Base-by-base conservation (phyloP, 2,113 vertebrate genomes). In the Lycaon pictus region DNA sequence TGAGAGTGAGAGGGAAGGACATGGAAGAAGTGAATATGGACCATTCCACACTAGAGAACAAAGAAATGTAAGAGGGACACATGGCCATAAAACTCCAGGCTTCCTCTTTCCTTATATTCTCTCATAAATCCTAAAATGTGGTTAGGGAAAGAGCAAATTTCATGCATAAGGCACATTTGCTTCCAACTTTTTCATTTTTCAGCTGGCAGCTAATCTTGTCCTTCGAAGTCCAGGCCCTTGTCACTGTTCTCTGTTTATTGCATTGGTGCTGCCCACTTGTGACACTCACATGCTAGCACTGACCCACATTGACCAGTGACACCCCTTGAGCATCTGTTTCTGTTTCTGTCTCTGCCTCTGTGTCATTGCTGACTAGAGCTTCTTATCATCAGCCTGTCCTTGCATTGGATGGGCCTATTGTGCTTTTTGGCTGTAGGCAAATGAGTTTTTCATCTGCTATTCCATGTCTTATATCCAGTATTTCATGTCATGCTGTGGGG, bases 381-480 rank as follows among this genome's bases (percentile, higher is more conserved):
- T 67, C 80, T 65, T 6, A 22, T 82, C 13, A 19, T 19, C 37
- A 83, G 74, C 15, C 4, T 55, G 51, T 12, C 56, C 48, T n/a
- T 12, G 7, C 3, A n/a, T 12, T 17, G 5, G 5, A 25, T 0
- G 0, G 10, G 7, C 3, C 5, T 71, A 23, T 74, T 55, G 7
- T 63, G 6, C 6, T 82, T 11, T 86, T 19, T 71, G 9, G 43
- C 37, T 82, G 9, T 10, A 56, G 29, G 7, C n/a, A 84, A 89
- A 69, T 60, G 19, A 81, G 17, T 16, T 48, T 65, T 69, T 69
- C 22, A 3, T 77, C 15, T 79, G 4, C 32, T 0, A 13, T 53
- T 95, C 23, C 16, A 4, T 32, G 27, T 76, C 6, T 32, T 60
- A 25, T 43, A 23, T 17, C 51, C 25, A 11, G 8, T 60, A 79